These are phyloP conservation scores for Hafferia zeledoni DNA, from an alignment of 2,797 vertebrate genomes.

Conservation along the genomic window DNA sequence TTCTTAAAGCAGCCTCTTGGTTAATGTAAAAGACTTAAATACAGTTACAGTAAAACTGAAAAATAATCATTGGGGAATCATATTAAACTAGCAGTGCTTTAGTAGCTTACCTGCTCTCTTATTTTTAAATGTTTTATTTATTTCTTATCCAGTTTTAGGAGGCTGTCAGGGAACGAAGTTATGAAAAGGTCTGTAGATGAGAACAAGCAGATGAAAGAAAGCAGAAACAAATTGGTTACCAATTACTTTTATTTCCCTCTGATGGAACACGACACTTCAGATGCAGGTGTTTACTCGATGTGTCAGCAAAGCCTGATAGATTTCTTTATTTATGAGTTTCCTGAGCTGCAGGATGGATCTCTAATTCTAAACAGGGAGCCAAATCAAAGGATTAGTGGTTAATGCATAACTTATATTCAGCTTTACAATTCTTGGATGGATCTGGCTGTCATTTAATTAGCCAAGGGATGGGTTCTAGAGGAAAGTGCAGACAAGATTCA, in stretches of 20 bases:
- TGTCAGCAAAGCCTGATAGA: constrained; percentile 5
- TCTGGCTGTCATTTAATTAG: constrained; percentile 41
- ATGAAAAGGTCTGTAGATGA: neutral
- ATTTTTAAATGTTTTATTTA: constrained; percentile 61
- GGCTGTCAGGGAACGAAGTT: constrained; percentile 36
- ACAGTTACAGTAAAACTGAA: neutral
- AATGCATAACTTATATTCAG: constrained; percentile 50
- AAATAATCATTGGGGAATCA: neutral
- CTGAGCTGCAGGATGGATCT: constrained; percentile 8
- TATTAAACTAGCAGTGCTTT: neutral
- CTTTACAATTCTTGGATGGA: constrained; percentile 24
- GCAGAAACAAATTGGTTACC: constrained; percentile 47
- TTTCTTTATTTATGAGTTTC: constrained; percentile 56
- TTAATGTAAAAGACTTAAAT: neutral
- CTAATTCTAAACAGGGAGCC: constrained; percentile 26
- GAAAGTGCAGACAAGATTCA: neutral
- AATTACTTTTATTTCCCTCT: constrained; percentile 48
- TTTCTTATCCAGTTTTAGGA: constrained; percentile 24
- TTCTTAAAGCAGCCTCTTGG: constrained; percentile 3
- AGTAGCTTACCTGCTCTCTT: constrained; percentile 36
- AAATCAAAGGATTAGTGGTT: constrained; percentile 49
- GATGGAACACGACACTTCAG: constrained; percentile 55
- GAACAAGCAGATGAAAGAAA: constrained; percentile 54
- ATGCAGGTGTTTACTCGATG: constrained; percentile 34
- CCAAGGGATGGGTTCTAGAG: neutral